phyloP scores from a whole-genome alignment of 1,140 invertebrate genomes.

The Kradibia gibbosae region DNA sequence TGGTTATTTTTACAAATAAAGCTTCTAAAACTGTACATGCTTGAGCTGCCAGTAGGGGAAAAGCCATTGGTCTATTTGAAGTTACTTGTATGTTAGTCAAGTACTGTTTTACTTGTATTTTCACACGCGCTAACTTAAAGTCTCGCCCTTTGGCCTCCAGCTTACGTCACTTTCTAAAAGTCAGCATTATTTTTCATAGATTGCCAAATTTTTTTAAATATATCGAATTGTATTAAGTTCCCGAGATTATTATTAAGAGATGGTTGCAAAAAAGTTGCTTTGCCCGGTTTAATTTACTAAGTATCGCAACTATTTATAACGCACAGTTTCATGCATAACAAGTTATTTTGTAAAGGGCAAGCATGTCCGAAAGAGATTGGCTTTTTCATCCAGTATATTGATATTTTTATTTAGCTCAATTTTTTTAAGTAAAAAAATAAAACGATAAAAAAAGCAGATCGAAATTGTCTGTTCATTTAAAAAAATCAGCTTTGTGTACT shows the following conservation, averaged over 20 bases:
- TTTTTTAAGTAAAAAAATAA: background rate
- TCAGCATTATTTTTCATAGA: conserved; percentile 28
- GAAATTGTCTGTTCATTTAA: background rate
- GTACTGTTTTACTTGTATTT: conserved; percentile 57
- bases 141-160: background rate
- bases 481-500: too few relatives aligned
- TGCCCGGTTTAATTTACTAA: background rate
- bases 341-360: background rate
- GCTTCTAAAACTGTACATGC: conserved; percentile 18
- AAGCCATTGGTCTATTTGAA: conserved; percentile 50
- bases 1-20: conserved; percentile 10
- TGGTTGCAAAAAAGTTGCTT: background rate
- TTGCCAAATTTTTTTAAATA: background rate
- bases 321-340: background rate
- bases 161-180: background rate
- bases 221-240: background rate
- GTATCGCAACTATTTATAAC: conserved; percentile 10
- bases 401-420: background rate
- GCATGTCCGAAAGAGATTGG: background rate
- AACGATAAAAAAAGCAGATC: background rate
- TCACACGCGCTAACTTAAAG: conserved; percentile 40
- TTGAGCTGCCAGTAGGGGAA: background rate
- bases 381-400: background rate
- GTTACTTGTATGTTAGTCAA: conserved; percentile 47
- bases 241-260: conserved; percentile 7